phyloP scores from a whole-genome alignment of 2,797 vertebrate species.

The Numenius phaeopus region DNA sequence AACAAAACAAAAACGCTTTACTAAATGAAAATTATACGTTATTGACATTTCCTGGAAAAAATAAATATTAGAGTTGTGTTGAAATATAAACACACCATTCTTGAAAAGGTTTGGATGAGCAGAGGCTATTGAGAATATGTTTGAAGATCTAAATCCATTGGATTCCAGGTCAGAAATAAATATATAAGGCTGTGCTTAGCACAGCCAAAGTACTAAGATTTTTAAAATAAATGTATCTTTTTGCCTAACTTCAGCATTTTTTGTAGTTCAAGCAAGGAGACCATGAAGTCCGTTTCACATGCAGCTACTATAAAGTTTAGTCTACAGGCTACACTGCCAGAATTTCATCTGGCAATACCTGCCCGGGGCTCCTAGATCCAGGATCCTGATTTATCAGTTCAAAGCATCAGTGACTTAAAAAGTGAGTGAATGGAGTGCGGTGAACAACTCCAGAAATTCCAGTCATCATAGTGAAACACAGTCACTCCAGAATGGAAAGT shows the following conservation, averaged over 20 bases:
- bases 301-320: neutral
- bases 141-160: neutral
- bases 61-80: slow-evolving; percentile 35
- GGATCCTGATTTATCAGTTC: neutral
- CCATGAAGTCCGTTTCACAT: neutral
- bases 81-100: slow-evolving; percentile 11
- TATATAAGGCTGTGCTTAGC: neutral
- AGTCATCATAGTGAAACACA: neutral
- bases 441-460: neutral
- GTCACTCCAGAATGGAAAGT: neutral
- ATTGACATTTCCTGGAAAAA: slow-evolving; percentile 39
- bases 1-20: slow-evolving; percentile 49
- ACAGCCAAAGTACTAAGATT: neutral
- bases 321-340: neutral
- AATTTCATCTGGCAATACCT: neutral
- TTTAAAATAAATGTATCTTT: neutral
- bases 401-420: neutral
- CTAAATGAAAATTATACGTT: slow-evolving; percentile 68
- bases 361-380: neutral
- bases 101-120: slow-evolving; percentile 11
- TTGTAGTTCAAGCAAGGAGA: neutral
- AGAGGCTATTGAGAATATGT: neutral
- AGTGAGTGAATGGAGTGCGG: neutral
- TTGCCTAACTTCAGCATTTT: neutral
- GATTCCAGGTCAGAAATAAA: neutral